These are phyloP conservation scores for Cinclus mexicanus DNA, from an alignment of 2,113 vertebrate genomes.

Conservation along the genomic window DNA sequence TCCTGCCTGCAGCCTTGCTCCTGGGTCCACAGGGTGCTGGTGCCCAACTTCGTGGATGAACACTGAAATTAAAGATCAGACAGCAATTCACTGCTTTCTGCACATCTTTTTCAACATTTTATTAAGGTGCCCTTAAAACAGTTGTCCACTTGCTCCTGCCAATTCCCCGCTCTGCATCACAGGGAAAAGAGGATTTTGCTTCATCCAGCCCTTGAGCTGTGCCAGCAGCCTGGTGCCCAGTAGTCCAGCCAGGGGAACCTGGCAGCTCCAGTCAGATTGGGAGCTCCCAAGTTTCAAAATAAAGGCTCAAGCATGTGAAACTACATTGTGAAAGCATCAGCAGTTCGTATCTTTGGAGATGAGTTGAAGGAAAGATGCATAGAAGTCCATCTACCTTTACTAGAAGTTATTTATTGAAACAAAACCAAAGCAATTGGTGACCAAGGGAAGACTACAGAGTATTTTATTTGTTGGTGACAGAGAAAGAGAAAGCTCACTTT, in stretches of 20 bases:
- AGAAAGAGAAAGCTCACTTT: neutral
- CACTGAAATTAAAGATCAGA: neutral
- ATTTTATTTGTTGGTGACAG: neutral
- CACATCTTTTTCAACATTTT: neutral
- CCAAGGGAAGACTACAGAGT: neutral
- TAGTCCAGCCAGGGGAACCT: neutral
- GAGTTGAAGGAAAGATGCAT: neutral
- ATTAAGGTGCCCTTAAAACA: neutral
- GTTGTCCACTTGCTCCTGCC: neutral
- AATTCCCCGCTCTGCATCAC: fast-evolving
- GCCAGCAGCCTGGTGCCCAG: neutral
- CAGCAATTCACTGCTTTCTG: neutral
- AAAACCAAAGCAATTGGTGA: neutral
- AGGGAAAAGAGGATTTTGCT: neutral
- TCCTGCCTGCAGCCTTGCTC: neutral
- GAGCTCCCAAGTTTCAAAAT: neutral
- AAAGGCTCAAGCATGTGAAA: neutral
- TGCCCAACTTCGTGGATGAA: neutral
- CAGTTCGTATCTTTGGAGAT: neutral
- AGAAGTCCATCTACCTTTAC: neutral
- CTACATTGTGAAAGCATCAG: neutral
- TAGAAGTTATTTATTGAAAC: neutral
- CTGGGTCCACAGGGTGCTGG: fast-evolving
- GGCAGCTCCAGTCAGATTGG: neutral
- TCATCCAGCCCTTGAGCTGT: neutral